A percentile compares a stretch with the other conserved stretches of the same genome.
Conservation (phyloP, 2,888 invertebrate species). For the Drosophila kambysellisi region DNA sequence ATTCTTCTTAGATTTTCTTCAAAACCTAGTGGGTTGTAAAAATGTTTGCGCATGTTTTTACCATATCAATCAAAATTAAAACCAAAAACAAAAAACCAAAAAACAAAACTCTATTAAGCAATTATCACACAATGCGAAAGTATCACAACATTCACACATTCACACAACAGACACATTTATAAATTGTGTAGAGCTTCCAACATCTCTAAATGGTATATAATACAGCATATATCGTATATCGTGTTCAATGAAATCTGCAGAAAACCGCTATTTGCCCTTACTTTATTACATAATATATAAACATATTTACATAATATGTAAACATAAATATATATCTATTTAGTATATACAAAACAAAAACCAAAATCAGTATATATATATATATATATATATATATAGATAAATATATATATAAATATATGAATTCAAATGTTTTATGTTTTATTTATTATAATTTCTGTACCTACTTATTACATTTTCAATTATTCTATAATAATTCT, state of each 20-base stretch:
- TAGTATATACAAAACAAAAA: slow-evolving; percentile 2
- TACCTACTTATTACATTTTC: slow-evolving; percentile 54
- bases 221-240: slow-evolving; percentile 29
- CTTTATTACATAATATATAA: slow-evolving; percentile 24
- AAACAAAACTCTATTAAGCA: slow-evolving; percentile 26
- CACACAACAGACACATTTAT: slow-evolving; percentile 20
- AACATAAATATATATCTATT: slow-evolving; percentile 16
- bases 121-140: slow-evolving; percentile 42
- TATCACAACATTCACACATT: slow-evolving; percentile 33
- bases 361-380: slow-evolving; percentile 3
- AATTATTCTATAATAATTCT: slow-evolving; percentile 72
- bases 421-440: slow-evolving; percentile 34
- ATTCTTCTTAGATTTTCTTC: slow-evolving; percentile 63
- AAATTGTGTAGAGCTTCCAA: slow-evolving; percentile 57
- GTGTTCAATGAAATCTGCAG: slow-evolving; percentile 27
- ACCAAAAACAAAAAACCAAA: not conserved
- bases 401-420: slow-evolving; percentile 29
- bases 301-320: slow-evolving; percentile 42
- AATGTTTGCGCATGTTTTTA: slow-evolving; percentile 75
- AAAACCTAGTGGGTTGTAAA: slow-evolving; percentile 71
- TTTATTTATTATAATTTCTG: slow-evolving; percentile 28
- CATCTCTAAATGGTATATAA: slow-evolving; percentile 57
- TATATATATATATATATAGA: slow-evolving; percentile 12
- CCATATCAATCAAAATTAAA: slow-evolving; percentile 45
- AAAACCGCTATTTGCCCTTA: slow-evolving; percentile 54